Evolutionary conservation across 2,888 invertebrate species (phyloP).

Genomic region (Hoplodrina blanda): DNA sequence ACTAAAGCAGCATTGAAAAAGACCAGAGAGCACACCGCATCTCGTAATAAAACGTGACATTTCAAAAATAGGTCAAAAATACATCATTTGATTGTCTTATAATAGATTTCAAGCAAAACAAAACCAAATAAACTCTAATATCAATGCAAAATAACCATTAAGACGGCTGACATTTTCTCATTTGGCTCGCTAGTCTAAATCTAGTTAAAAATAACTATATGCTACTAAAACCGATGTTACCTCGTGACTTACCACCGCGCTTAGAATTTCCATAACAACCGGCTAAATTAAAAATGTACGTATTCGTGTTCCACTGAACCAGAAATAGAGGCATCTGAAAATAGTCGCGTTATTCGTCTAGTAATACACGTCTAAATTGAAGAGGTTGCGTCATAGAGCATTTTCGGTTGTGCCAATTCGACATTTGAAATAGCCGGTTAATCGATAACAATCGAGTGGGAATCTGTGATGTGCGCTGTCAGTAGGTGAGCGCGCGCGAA

Average conservation of each 20-base stretch:
- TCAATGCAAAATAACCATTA: constrained; percentile 64
- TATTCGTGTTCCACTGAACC: background rate
- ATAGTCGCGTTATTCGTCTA: constrained; percentile 27
- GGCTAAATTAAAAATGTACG: constrained; percentile 44
- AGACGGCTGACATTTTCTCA: constrained; percentile 65
- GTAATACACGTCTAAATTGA: constrained; percentile 42
- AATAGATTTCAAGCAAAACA: constrained; percentile 54
- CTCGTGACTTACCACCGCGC: constrained; percentile 66
- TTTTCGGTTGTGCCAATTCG: constrained; percentile 25
- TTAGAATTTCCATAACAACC: constrained; percentile 64
- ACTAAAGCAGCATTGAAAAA: constrained; percentile 21
- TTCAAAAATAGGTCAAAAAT: constrained; percentile 54
- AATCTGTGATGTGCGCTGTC: constrained; percentile 71
- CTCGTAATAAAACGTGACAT: constrained; percentile 42
- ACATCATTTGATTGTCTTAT: constrained; percentile 40
- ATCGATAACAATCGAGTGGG: constrained; percentile 67
- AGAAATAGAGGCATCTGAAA: constrained; percentile 28
- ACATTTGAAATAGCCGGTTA: constrained; percentile 71
- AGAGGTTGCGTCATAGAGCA: constrained; percentile 11
- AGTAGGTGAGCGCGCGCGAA: constrained; percentile 79
- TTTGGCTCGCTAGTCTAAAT: constrained; percentile 66
- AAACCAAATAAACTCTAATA: constrained; percentile 53
- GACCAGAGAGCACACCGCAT: constrained; percentile 4
- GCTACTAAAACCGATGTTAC: constrained; percentile 53
- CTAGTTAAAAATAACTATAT: constrained; percentile 67